Percentiles rank a stretch among this genome's conserved stretches.
These are phyloP conservation scores for Spicauda simplicius DNA, from an alignment of 2,888 invertebrate species.

Conservation along the genomic window DNA sequence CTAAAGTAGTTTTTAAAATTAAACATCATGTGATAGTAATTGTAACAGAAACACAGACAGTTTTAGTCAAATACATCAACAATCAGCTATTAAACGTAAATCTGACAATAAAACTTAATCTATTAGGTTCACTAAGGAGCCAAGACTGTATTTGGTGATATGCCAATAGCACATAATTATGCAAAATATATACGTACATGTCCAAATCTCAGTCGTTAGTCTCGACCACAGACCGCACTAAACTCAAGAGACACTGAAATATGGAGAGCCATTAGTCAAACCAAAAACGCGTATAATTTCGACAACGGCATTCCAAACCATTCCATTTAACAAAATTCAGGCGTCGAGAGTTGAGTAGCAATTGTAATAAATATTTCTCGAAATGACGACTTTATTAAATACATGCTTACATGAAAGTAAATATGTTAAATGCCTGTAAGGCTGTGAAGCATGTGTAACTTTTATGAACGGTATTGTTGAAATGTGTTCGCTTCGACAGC, in stretches of 20 bases:
- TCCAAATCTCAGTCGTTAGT: background rate
- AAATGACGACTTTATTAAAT: slow-evolving; percentile 26
- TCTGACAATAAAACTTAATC: slow-evolving; percentile 9
- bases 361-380: slow-evolving; percentile 23
- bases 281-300: slow-evolving; percentile 17
- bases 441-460: background rate
- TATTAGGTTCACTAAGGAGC: slow-evolving; percentile 9
- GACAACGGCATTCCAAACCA: slow-evolving; percentile 12
- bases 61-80: background rate
- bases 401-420: slow-evolving; percentile 9
- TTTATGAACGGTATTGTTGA: slow-evolving; percentile 11
- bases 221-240: slow-evolving; percentile 20
- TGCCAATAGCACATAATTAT: slow-evolving; percentile 14
- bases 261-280: slow-evolving; percentile 10
- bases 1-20: background rate
- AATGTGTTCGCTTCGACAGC: slow-evolving; percentile 9
- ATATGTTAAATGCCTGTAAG: slow-evolving; percentile 21
- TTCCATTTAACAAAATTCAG: slow-evolving; percentile 15
- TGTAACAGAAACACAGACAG: background rate
- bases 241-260: slow-evolving; percentile 7
- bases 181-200: slow-evolving; percentile 1
- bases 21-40: background rate
- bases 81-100: slow-evolving; percentile 2
- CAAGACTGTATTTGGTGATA: slow-evolving; percentile 21
- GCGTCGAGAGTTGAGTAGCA: background rate